A percentile compares a stretch with the other conserved stretches of the same genome.
phyloP scores from a whole-genome alignment of 92 coral and sea anemone species.

The Palythoa caribaeorum region DNA sequence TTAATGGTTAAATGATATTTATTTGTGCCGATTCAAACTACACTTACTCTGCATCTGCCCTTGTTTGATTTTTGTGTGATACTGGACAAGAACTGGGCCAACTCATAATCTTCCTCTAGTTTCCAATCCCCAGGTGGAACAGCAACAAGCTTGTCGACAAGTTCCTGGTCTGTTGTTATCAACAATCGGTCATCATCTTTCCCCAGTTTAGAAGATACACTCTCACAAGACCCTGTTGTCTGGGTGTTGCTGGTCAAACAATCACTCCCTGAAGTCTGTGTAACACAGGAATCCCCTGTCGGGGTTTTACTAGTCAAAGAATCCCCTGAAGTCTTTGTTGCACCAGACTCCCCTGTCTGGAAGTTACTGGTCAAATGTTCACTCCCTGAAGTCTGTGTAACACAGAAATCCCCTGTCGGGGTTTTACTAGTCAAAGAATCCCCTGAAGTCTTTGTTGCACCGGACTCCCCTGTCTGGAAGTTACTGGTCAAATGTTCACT shows the following conservation, averaged over 20 bases:
- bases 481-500: not conserved
- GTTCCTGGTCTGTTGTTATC: constrained; percentile 67
- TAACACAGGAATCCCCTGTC: too few species aligned
- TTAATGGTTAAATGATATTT: too few species aligned
- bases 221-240: not conserved
- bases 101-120: constrained; percentile 77
- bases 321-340: too few species aligned
- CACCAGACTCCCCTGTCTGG: not conserved
- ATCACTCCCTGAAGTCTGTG: not conserved
- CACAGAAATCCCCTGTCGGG: too few species aligned
- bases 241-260: not conserved
- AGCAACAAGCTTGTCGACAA: constrained; percentile 63
- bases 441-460: too few species aligned
- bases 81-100: constrained; percentile 81
- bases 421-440: too few species aligned
- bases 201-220: not conserved
- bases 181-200: constrained; percentile 38
- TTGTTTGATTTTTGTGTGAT: constrained; percentile 72
- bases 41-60: constrained; percentile 79
- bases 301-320: too few species aligned
- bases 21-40: not conserved
- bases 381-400: not conserved
- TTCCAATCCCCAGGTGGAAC: constrained; percentile 80
- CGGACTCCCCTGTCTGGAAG: not conserved
- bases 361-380: not conserved